phyloP scores from a whole-genome alignment of 1,140 invertebrate genomes.

The Drosophila mauritiana region DNA sequence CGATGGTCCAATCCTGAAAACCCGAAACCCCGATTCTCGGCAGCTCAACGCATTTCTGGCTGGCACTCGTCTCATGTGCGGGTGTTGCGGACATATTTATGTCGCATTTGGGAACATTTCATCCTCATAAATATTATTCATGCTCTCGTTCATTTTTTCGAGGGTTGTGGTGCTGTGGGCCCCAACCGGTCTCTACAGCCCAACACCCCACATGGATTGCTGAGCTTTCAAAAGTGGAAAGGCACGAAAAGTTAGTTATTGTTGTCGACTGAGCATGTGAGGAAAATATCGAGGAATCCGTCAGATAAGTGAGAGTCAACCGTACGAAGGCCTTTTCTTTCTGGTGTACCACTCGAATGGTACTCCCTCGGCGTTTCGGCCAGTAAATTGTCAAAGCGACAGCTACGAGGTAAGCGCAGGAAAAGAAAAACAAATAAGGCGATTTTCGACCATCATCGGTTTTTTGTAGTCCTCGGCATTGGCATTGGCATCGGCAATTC shows the following conservation, averaged over 20 bases:
- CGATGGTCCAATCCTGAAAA: conserved; percentile 22
- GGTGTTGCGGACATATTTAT: conserved; percentile 84
- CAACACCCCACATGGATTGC: conserved; percentile 45
- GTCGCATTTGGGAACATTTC: conserved; percentile 84
- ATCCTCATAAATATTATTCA: conserved; percentile 85
- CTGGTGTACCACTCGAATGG: background rate
- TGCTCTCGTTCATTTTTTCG: conserved; percentile 71
- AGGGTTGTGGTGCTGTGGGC: conserved; percentile 22
- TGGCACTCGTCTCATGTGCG: conserved; percentile 73
- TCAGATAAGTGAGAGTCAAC: conserved; percentile 70
- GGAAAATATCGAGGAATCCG: conserved; percentile 71
- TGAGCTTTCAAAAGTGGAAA: conserved; percentile 72
- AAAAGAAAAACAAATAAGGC: conserved; percentile 21
- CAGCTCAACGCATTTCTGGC: conserved; percentile 72
- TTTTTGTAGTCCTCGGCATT: conserved; percentile 31
- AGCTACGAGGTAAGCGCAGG: conserved; percentile 42
- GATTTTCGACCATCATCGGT: conserved; percentile 54
- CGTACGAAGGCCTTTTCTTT: conserved; percentile 14
- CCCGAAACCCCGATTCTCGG: conserved; percentile 25
- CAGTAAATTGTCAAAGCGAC: conserved; percentile 84
- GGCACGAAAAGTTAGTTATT: conserved; percentile 71
- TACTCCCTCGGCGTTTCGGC: conserved; percentile 44
- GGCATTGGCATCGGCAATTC: conserved; percentile 30
- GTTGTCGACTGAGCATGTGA: conserved; percentile 62
- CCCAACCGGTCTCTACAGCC: conserved; percentile 1